Percentiles rank a stretch among this genome's conserved stretches.
These are phyloP conservation scores for Yoshiicerus persimilis DNA, from an alignment of 1,140 invertebrate species.

Conservation along the genomic window DNA sequence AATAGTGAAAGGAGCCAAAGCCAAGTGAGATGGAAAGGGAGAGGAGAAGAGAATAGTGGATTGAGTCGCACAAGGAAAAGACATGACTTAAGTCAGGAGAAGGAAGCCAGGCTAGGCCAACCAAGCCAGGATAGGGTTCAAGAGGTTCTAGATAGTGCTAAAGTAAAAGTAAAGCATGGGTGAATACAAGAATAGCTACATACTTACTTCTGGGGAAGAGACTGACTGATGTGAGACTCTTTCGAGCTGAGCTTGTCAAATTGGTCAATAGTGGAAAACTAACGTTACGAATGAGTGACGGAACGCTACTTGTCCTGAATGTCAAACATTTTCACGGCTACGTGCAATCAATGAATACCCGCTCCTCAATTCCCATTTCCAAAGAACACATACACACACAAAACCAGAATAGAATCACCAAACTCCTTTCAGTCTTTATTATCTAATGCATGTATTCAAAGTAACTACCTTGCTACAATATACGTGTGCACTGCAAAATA, in stretches of 20 bases:
- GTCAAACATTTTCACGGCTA: constrained; percentile 31
- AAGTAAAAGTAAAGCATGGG: constrained; percentile 8
- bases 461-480: not conserved
- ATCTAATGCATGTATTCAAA: not conserved
- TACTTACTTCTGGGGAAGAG: not conserved
- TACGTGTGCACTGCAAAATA: not conserved
- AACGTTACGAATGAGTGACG: constrained; percentile 30
- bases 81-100: not conserved
- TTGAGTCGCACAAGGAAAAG: not conserved
- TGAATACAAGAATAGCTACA: not conserved
- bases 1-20: not conserved
- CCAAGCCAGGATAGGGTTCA: not conserved
- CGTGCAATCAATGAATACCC: constrained; percentile 24
- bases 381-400: not conserved
- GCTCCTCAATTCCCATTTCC: constrained; percentile 8
- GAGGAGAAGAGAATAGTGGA: not conserved
- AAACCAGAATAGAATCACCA: not conserved
- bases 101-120: not conserved
- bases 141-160: constrained; percentile 12
- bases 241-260: constrained; percentile 23
- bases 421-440: not conserved
- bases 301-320: constrained; percentile 20
- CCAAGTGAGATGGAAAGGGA: not conserved
- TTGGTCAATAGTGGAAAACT: constrained; percentile 31
- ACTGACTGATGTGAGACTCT: not conserved